A percentile compares a stretch with the other conserved stretches of the same genome.
Conservation (phyloP, 2,888 invertebrate species). For the Papilio demoleus region DNA sequence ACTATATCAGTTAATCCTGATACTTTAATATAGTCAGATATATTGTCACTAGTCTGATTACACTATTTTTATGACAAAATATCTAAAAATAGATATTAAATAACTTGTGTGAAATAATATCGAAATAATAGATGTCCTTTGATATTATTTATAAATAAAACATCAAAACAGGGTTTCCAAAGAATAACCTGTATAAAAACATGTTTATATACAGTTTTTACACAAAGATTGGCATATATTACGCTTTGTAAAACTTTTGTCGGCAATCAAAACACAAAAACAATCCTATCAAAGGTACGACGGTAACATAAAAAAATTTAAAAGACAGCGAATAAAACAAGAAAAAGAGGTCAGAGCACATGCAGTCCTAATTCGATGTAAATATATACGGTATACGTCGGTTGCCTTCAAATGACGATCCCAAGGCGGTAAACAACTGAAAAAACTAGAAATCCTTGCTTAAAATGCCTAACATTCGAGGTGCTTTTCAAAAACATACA, state of each 20-base stretch:
- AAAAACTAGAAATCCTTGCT: not conserved
- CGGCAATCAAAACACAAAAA: no score
- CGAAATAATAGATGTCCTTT: not conserved
- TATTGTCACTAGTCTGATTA: not conserved
- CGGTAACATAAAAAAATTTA: no score
- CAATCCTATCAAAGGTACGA: no score
- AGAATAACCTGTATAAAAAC: no score
- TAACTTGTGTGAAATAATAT: not conserved
- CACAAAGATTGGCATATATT: no score
- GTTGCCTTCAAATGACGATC: not conserved
- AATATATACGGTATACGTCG: not conserved
- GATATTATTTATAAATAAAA: not conserved
- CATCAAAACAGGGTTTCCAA: no score
- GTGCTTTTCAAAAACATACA: not conserved
- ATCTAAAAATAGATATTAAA: slow-evolving; percentile 18
- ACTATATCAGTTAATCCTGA: slow-evolving; percentile 9
- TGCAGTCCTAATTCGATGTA: not conserved
- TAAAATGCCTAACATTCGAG: not conserved
- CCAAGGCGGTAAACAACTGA: not conserved
- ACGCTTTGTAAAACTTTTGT: no score
- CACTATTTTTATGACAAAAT: slow-evolving; percentile 23
- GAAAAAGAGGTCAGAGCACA: not conserved
- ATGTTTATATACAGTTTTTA: no score
- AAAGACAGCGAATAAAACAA: no score
- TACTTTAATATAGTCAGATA: slow-evolving; percentile 14